Evolutionary conservation across 37 sponge, comb jelly and placozoan genomes (phyloP).

Genomic region (Chondrosia reniformis): DNA sequence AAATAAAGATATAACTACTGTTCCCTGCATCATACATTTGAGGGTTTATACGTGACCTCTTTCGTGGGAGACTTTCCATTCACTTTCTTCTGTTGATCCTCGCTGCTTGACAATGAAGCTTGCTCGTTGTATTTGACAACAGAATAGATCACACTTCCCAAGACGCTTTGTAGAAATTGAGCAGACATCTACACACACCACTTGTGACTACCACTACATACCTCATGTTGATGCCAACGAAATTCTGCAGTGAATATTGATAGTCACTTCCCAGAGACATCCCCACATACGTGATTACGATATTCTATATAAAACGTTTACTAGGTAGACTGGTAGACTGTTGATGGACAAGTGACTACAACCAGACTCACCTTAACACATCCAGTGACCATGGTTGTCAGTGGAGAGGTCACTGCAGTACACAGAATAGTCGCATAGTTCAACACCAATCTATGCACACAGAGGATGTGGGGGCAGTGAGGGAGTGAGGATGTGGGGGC

Average conservation of each 20-base stretch:
- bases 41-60: too few species aligned
- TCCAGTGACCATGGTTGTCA: constrained; percentile 79
- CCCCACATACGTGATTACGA: constrained; percentile 79
- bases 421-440: constrained; percentile 81
- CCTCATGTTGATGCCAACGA: constrained; percentile 83
- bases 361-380: constrained; percentile 57
- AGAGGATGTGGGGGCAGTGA: not conserved
- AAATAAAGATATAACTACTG: too few species aligned
- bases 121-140: constrained; percentile 53
- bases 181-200: constrained; percentile 13
- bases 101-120: too few species aligned
- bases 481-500: not conserved
- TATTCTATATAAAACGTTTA: constrained; percentile 47
- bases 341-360: not conserved
- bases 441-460: constrained; percentile 61
- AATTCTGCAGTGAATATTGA: constrained; percentile 62
- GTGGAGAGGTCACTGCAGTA: constrained; percentile 77
- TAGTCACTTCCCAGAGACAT: constrained; percentile 84
- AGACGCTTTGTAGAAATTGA: not conserved
- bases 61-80: too few species aligned
- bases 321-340: not conserved
- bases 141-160: constrained; percentile 43
- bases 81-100: too few species aligned
- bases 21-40: too few species aligned
- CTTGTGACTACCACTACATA: not conserved